These are phyloP conservation scores for Theodoxus fluviatilis DNA, from an alignment of 2,888 invertebrate genomes.

Conservation along the genomic window DNA sequence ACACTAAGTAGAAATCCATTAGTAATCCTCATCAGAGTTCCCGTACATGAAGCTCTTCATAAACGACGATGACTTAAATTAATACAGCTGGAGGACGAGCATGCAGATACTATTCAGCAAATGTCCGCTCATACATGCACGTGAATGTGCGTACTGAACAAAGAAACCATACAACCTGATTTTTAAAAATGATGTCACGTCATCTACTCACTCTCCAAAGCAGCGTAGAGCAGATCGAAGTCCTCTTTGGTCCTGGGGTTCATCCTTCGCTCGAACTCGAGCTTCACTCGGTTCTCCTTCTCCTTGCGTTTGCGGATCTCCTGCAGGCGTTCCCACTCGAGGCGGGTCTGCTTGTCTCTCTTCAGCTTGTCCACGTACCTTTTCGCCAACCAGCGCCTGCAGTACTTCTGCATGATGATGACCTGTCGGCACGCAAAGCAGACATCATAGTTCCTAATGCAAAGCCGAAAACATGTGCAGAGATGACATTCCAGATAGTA, in stretches of 20 bases:
- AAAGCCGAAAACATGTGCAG: too few relatives aligned
- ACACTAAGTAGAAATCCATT: too few relatives aligned
- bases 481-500: too few relatives aligned
- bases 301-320: constrained; percentile 60
- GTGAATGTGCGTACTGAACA: too few relatives aligned
- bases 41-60: too few relatives aligned
- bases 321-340: constrained; percentile 63
- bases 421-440: constrained; percentile 46
- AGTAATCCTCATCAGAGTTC: too few relatives aligned
- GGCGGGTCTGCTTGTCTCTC: constrained; percentile 54
- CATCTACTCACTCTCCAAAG: constrained; percentile 61
- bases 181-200: not conserved
- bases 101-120: too few relatives aligned
- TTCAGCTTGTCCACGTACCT: constrained; percentile 59
- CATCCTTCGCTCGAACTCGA: constrained; percentile 64
- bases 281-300: constrained; percentile 62
- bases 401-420: constrained; percentile 65
- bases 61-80: too few relatives aligned
- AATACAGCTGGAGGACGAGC: too few relatives aligned
- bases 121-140: too few relatives aligned
- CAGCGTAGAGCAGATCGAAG: constrained; percentile 65
- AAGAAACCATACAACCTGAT: too few relatives aligned
- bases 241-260: constrained; percentile 66
- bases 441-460: too few relatives aligned
- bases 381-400: constrained; percentile 65